Evolutionary conservation across 2,113 vertebrate species (phyloP).

Genomic region (Halcyon malimbica): DNA sequence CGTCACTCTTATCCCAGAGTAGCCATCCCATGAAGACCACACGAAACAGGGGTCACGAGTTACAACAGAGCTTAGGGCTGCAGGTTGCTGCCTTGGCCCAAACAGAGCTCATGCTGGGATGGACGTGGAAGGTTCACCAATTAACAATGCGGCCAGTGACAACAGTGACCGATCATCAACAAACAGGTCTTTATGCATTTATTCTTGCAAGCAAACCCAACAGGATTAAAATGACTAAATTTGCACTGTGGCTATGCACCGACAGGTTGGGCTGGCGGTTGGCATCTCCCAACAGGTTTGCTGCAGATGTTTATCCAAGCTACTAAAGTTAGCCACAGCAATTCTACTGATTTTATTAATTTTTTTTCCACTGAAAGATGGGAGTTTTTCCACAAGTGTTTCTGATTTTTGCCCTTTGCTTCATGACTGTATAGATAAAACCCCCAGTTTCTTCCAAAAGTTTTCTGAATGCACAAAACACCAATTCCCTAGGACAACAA

Average conservation of each 20-base stretch:
- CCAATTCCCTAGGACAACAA: rapidly evolving
- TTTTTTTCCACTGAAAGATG: background rate
- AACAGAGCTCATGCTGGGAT: background rate
- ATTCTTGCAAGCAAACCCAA: background rate
- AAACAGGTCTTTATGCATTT: background rate
- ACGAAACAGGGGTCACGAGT: background rate
- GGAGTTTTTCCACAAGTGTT: background rate
- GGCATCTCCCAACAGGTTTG: conserved; percentile 10
- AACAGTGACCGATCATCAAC: background rate
- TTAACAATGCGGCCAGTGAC: background rate
- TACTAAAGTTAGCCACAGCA: background rate
- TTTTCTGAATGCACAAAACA: background rate
- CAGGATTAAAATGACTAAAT: background rate
- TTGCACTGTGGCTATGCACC: background rate
- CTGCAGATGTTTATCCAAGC: background rate
- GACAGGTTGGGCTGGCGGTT: background rate
- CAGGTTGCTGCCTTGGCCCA: background rate
- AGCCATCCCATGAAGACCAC: background rate
- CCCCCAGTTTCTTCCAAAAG: background rate
- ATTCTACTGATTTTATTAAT: background rate
- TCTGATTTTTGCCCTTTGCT: background rate
- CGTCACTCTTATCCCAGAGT: background rate
- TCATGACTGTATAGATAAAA: background rate
- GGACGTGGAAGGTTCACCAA: background rate
- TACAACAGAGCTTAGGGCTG: rapidly evolving